Conservation (phyloP, 2,888 invertebrate species). For the Lottia gigantea region DNA sequence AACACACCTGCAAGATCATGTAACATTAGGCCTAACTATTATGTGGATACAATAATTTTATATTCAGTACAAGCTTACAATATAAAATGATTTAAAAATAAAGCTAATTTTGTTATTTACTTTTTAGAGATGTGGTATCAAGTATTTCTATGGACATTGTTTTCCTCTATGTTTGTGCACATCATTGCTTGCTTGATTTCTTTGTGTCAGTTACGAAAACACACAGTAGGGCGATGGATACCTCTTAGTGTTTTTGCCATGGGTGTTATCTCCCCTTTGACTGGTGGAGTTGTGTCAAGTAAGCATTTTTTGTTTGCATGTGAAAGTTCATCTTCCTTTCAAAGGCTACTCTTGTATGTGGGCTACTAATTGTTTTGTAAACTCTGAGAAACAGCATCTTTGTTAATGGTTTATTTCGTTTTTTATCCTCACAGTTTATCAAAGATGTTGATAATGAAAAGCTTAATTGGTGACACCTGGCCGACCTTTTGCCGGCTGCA, state of each 20-base stretch:
- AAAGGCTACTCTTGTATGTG: no score
- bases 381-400: no score
- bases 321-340: no score
- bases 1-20: no score
- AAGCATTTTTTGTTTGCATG: conserved; percentile 32
- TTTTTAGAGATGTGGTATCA: conserved; percentile 96
- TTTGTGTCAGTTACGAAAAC: conserved; percentile 90
- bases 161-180: conserved; percentile 93
- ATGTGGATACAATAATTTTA: conserved; percentile 4
- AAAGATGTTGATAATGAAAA: no score
- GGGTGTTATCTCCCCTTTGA: conserved; percentile 89
- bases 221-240: conserved; percentile 92
- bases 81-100: no score
- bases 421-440: no score
- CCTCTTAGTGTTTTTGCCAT: conserved; percentile 84
- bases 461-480: no score
- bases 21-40: no score
- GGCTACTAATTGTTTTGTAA: no score
- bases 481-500: no score
- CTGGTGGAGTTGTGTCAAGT: conserved; percentile 77
- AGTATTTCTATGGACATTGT: conserved; percentile 94
- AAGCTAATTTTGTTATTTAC: conserved; percentile 17
- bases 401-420: no score
- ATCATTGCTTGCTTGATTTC: conserved; percentile 88
- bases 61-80: background rate